Base-by-base conservation (phyloP, 1,140 invertebrate species). In the Cardiocondyla obscurior region DNA sequence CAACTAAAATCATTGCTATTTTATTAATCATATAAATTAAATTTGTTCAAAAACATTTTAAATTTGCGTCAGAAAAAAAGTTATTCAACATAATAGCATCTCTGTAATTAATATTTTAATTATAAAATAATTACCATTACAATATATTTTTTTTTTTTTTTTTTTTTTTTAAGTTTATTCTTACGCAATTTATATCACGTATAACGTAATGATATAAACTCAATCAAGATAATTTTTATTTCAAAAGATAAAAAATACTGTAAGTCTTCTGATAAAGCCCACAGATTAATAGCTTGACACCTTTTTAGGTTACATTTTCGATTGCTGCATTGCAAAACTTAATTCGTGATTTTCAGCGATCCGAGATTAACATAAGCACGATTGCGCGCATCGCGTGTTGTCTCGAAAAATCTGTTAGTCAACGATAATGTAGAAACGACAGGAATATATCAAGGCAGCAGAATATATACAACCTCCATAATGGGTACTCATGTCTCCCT, bases 401-500 rank as follows among this genome's bases (percentile, higher is more conserved):
- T 10, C 3, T 42, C 12, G 3, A 51, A 19, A 14, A 39, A n/a
- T 10, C 3, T 51, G 25, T 36, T 6, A 1, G 28, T 53, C 7
- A 14, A 53, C 3, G 28, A 6, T 67, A 42, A 53, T 16, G 14
- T 30, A n/a, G 16, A 4, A 16, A 30, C 46, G 14, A 19, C 39
- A 57, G 8, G 12, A 60, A 30, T n/a, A 83, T 22, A 6, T 36
- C 0, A 58, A 60, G 62, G 36, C n/a, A 53, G 10, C 19, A 51
- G n/a, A 84, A 73, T 84, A 60, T 60, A 1, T 12, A 88, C 90
- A 90, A 93, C 92, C 92, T 93, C 92, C 92, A 93, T 93, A 84
- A 87, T 89, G 88, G 79, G 87, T 74, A 90, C 82, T 92, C 92
- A 92, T 93, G 85, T 92, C 92, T 91, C 85, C 82, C 73, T 49